Evolutionary conservation across 2,888 invertebrate species (phyloP).

Genomic region (Drosophila fulvimacula): DNA sequence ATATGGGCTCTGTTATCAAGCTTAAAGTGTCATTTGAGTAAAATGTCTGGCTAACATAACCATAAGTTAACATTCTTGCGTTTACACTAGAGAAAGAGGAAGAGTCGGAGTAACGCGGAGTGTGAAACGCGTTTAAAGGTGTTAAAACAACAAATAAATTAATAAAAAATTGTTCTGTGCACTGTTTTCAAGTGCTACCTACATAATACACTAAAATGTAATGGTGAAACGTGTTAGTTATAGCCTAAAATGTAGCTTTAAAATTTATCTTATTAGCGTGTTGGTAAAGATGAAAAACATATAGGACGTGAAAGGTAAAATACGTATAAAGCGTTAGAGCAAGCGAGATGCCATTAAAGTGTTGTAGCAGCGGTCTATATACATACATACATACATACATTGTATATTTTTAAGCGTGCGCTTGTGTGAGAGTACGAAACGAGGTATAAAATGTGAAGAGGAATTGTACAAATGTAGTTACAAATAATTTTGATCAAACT

Average conservation of each 20-base stretch:
- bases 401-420: slow-evolving; percentile 61
- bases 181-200: slow-evolving; percentile 46
- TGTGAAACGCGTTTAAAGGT: slow-evolving; percentile 72
- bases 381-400: slow-evolving; percentile 56
- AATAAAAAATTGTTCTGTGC: slow-evolving; percentile 39
- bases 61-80: slow-evolving; percentile 40
- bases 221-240: slow-evolving; percentile 64
- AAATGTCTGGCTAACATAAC: slow-evolving; percentile 20
- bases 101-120: slow-evolving; percentile 61
- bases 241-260: slow-evolving; percentile 55
- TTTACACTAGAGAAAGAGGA: slow-evolving; percentile 50
- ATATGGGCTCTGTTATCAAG: neutral
- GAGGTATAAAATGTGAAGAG: slow-evolving; percentile 57
- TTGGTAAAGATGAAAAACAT: slow-evolving; percentile 72
- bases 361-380: slow-evolving; percentile 72
- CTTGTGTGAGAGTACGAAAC: slow-evolving; percentile 54
- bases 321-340: slow-evolving; percentile 55
- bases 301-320: slow-evolving; percentile 70
- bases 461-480: slow-evolving; percentile 57
- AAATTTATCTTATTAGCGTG: slow-evolving; percentile 75
- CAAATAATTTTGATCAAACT: slow-evolving; percentile 38
- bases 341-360: slow-evolving; percentile 72
- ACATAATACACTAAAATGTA: slow-evolving; percentile 54
- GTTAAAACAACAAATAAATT: slow-evolving; percentile 68
- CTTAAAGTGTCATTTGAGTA: slow-evolving; percentile 32